Percentiles rank a stretch among this genome's conserved stretches.
phyloP scores from a whole-genome alignment of 2,888 invertebrate species.

The Aspidiotus rigidus region DNA sequence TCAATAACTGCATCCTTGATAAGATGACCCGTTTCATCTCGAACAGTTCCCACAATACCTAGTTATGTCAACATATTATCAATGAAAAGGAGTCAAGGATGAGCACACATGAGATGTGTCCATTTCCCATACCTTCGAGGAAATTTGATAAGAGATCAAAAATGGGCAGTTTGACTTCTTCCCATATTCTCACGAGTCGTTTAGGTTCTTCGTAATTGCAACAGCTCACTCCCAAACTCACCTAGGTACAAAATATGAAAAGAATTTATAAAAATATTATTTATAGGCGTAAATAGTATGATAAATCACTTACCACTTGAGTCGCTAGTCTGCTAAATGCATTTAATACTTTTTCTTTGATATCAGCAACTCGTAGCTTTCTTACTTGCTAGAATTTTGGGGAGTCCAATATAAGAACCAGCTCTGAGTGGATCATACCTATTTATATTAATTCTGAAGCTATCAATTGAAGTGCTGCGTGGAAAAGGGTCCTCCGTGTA shows the following conservation, averaged over 20 bases:
- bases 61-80: conserved; percentile 28
- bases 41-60: conserved; percentile 64
- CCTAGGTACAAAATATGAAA: conserved; percentile 36
- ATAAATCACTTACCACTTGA: conserved; percentile 35
- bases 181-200: conserved; percentile 43
- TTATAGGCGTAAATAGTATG: background rate
- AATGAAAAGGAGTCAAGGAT: background rate
- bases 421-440: no score
- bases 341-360: conserved; percentile 37
- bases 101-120: background rate
- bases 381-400: no score
- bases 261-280: background rate
- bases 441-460: no score
- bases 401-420: no score
- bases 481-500: no score
- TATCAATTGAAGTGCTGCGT: no score
- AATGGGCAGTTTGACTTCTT: conserved; percentile 42
- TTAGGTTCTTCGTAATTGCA: conserved; percentile 39
- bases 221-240: conserved; percentile 38
- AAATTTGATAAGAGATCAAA: conserved; percentile 40
- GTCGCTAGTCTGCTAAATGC: conserved; percentile 34
- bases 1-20: conserved; percentile 62
- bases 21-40: conserved; percentile 54
- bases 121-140: conserved; percentile 36
- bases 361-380: conserved; percentile 34